Conservation (phyloP, 2,797 vertebrate genomes). For the Otolemur crassicaudatus region DNA sequence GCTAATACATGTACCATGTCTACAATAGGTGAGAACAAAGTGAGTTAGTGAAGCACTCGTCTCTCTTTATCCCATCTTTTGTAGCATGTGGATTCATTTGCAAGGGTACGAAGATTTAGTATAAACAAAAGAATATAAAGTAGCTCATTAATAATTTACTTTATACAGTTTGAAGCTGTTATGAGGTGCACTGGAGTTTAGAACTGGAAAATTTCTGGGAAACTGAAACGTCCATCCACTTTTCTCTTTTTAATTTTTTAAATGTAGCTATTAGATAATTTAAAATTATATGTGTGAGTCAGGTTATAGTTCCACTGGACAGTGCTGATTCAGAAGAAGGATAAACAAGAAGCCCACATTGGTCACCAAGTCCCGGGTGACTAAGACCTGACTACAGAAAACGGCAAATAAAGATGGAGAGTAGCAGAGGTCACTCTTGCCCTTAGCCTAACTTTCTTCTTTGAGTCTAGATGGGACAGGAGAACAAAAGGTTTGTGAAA, state of each 20-base stretch:
- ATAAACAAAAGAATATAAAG: neutral
- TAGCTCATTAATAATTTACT: neutral
- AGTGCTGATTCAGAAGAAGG: neutral
- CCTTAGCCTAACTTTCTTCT: neutral
- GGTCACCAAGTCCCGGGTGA: neutral
- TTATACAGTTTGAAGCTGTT: neutral
- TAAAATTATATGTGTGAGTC: neutral
- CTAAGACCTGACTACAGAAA: neutral
- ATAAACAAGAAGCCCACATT: neutral
- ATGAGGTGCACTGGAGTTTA: neutral
- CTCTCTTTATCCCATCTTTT: neutral
- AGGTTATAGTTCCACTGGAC: neutral
- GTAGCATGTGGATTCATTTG: neutral
- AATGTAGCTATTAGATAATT: conserved; percentile 30
- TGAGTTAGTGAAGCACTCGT: neutral
- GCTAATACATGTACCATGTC: neutral
- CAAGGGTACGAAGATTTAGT: neutral
- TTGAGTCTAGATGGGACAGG: neutral
- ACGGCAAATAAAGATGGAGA: neutral
- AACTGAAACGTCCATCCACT: neutral
- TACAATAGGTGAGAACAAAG: neutral
- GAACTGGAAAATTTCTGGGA: neutral
- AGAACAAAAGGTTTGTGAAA: neutral
- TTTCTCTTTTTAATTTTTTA: conserved; percentile 18
- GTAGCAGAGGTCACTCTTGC: neutral